phyloP scores from a whole-genome alignment of 2,888 invertebrate genomes.

The Corythucha ciliata region DNA sequence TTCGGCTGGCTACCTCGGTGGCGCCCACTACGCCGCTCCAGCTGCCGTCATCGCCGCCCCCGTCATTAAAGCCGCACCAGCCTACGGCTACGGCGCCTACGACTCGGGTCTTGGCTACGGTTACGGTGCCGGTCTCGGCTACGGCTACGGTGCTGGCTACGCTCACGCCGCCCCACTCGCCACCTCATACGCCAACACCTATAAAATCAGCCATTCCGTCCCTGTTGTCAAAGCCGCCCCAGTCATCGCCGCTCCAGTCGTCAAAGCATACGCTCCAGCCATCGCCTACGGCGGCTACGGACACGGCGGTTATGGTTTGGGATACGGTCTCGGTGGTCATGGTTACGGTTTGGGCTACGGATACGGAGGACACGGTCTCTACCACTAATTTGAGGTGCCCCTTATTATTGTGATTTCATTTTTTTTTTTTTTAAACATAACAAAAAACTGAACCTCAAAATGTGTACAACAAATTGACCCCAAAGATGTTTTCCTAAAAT shows the following conservation, averaged over 20 bases:
- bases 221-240: constrained; percentile 20
- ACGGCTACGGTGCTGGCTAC: constrained; percentile 33
- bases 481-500: too few relatives aligned
- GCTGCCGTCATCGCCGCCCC: constrained; percentile 26
- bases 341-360: constrained; percentile 14
- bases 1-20: constrained; percentile 42
- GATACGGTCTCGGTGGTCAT: constrained; percentile 26
- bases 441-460: too few relatives aligned
- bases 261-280: constrained; percentile 8
- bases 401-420: too few relatives aligned
- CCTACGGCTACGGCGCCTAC: constrained; percentile 33
- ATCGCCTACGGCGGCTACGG: constrained; percentile 22
- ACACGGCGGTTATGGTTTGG: constrained; percentile 41
- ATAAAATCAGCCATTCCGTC: constrained; percentile 35
- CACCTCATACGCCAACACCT: constrained; percentile 56
- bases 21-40: constrained; percentile 42
- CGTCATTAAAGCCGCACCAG: constrained; percentile 32
- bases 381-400: too few relatives aligned
- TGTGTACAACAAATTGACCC: too few relatives aligned
- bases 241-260: constrained; percentile 11
- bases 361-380: too few relatives aligned
- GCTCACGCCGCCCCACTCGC: constrained; percentile 40
- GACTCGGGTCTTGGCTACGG: constrained; percentile 5
- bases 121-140: neutral
- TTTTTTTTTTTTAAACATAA: too few relatives aligned